Conservation (phyloP, 2,113 vertebrate species). For the Nematolebias whitei region DNA sequence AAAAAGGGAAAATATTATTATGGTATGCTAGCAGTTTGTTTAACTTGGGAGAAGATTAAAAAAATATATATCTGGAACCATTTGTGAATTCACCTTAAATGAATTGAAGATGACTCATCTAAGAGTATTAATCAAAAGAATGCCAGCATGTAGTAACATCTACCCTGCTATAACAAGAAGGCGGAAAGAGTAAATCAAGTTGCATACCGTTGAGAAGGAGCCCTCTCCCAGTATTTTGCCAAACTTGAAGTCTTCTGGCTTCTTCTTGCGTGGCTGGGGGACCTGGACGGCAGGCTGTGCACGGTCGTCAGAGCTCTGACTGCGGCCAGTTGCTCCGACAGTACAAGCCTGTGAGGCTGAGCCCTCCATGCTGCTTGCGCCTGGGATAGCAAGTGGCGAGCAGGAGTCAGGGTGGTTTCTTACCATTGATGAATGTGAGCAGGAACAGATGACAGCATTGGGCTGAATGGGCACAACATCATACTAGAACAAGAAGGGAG, state of each 20-base stretch:
- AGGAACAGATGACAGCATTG: constrained; percentile 95
- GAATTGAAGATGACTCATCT: constrained; percentile 56
- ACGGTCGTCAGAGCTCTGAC: constrained; percentile 78
- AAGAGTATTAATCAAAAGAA: constrained; percentile 66
- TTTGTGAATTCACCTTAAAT: constrained; percentile 43
- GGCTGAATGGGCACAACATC: constrained; percentile 97
- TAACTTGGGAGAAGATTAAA: constrained; percentile 10
- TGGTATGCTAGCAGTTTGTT: constrained; percentile 20
- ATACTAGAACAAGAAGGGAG: constrained; percentile 82
- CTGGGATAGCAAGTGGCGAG: constrained; percentile 83
- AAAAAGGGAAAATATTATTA: neutral
- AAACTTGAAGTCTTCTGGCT: constrained; percentile 96
- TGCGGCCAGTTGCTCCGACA: constrained; percentile 71
- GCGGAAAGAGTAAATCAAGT: constrained; percentile 46
- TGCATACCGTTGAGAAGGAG: constrained; percentile 95
- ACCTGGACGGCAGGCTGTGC: constrained; percentile 72
- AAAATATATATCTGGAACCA: constrained; percentile 1
- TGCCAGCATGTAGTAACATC: constrained; percentile 66
- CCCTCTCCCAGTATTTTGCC: constrained; percentile 98
- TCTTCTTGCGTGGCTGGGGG: constrained; percentile 93
- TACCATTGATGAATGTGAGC: constrained; percentile 95
- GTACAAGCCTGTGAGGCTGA: constrained; percentile 80
- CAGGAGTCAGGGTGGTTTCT: constrained; percentile 92
- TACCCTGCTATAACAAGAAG: constrained; percentile 43
- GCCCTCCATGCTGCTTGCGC: constrained; percentile 89